A percentile compares a stretch with the other conserved stretches of the same genome.
Conservation (phyloP, 2,113 vertebrate species). For the Leucopternis melanops region DNA sequence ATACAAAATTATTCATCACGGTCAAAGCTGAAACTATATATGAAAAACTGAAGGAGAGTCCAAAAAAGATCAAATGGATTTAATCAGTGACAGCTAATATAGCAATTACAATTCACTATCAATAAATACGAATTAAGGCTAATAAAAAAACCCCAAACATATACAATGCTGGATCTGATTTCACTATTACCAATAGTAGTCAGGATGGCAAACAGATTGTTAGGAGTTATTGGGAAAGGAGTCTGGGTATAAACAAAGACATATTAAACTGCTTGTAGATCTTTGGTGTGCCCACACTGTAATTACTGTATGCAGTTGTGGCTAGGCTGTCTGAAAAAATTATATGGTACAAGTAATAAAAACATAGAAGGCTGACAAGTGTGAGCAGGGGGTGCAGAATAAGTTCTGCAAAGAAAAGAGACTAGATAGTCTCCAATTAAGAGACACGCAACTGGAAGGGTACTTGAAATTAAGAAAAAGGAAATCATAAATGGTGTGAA, state of each 20-base stretch:
- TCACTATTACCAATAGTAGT: background rate
- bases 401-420: background rate
- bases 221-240: background rate
- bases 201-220: slow-evolving; percentile 3
- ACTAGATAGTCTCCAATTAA: background rate
- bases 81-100: background rate
- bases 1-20: background rate
- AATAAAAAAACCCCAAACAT: background rate
- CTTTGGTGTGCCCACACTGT: background rate
- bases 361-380: background rate
- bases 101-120: background rate
- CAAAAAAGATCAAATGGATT: background rate
- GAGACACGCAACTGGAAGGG: background rate
- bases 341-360: background rate
- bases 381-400: background rate
- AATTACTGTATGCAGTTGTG: background rate
- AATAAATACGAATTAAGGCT: background rate
- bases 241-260: background rate
- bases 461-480: background rate
- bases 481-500: background rate
- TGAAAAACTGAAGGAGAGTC: background rate
- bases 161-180: background rate
- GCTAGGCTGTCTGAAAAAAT: slow-evolving; percentile 9
- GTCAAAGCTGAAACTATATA: background rate
- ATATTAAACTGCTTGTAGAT: background rate